Base-by-base conservation (phyloP, 2,888 invertebrate species). In the Endomychus coccineus region DNA sequence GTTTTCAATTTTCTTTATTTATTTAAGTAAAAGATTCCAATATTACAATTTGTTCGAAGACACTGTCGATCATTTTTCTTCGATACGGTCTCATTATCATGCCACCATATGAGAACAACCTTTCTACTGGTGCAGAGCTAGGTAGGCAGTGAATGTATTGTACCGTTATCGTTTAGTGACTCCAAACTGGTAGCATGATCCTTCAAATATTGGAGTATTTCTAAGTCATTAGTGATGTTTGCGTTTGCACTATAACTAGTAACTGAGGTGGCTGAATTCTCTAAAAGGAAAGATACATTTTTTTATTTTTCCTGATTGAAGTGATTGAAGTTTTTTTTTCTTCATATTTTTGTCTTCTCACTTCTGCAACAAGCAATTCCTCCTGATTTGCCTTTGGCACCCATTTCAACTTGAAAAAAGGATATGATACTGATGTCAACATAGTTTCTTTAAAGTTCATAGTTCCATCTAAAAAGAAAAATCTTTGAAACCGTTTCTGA, bases 131-230 rank as follows among this genome's bases (percentile, higher is more conserved):
- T 6, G 21, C 21, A 19, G 21, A 19, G 9, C 21, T 19, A 6
- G 21, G 21, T 19, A 19, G 9, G 21, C 21, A 19, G 6, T 6
- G 6, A 19, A 7, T 19, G 9, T 19, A 19, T 19, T 19, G 21
- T 7, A 19, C 6, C 6, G 9, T 7, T 6, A 19, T n/a, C n/a
- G 21, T 19, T 6, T n/a, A 19, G 9, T 6, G 21, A 19, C n/a
- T 19, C 21, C n/a, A 19, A 19, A n/a, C 6, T 19, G 9, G 6
- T 19, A n/a, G 6, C 21, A 7, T 19, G 6, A 19, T 19, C 21
- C n/a, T 19, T 19, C n/a, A 19, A 19, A 19, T 19, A 19, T 19
- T 19, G 21, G 6, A 19, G 21, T 19, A n/a, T 19, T 19, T 19
- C 21, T n/a, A 19, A 19, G 9, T 19, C 21, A 7, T 7, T 19